Percentiles rank a stretch among this genome's conserved stretches.
Evolutionary conservation across 1,140 invertebrate species (phyloP).

Genomic region (Anadara kagoshimensis): DNA sequence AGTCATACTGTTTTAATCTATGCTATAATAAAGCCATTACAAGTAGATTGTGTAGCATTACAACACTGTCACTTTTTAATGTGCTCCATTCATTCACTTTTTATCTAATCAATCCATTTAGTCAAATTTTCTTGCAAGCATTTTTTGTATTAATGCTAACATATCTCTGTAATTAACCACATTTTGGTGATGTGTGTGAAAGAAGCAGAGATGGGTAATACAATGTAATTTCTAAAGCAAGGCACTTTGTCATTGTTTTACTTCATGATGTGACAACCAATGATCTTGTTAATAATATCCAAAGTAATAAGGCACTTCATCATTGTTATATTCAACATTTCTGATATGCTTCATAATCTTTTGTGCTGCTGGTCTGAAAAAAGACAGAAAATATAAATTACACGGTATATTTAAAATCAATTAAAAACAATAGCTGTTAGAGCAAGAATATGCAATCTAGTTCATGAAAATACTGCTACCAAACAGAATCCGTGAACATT

Average conservation of each 20-base stretch:
- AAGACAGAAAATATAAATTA: conserved; percentile 16
- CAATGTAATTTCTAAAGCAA: background rate
- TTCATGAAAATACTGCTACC: too few species aligned
- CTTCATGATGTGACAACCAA: background rate
- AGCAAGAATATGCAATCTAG: too few species aligned
- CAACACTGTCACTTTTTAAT: background rate
- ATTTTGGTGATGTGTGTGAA: too few species aligned
- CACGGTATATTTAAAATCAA: background rate
- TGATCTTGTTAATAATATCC: conserved; percentile 42
- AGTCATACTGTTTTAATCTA: background rate
- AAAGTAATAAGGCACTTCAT: conserved; percentile 62
- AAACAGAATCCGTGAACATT: background rate
- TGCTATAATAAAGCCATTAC: background rate
- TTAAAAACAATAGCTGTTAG: background rate
- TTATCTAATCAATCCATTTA: background rate
- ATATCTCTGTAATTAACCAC: too few species aligned
- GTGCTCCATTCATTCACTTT: too few species aligned
- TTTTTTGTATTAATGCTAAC: too few species aligned
- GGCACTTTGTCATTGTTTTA: background rate
- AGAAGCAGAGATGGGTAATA: too few species aligned
- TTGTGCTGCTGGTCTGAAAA: conserved; percentile 62
- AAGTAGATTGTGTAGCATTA: background rate
- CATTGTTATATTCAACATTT: conserved; percentile 59
- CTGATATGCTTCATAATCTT: conserved; percentile 60
- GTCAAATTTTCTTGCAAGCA: background rate